Evolutionary conservation across 2,888 invertebrate genomes (phyloP).

Genomic region (Panzeria rudis): DNA sequence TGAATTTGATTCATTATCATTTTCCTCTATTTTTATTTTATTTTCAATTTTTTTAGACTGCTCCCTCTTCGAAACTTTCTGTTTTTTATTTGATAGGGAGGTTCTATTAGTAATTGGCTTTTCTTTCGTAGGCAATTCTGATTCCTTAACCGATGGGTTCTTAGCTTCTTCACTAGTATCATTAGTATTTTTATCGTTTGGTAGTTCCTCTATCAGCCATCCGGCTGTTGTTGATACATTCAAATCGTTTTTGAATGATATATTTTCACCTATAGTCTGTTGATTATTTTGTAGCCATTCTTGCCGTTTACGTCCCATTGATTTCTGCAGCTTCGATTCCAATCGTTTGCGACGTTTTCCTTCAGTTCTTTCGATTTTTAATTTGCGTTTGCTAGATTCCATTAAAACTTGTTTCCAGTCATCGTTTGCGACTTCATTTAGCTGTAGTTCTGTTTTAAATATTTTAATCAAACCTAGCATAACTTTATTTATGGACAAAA

Average conservation of each 20-base stretch:
- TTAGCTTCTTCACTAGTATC: background rate
- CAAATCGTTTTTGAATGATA: background rate
- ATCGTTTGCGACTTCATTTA: constrained; percentile 73
- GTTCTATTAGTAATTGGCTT: background rate
- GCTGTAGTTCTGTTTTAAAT: constrained; percentile 75
- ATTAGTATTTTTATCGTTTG: background rate
- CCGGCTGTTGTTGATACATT: constrained; percentile 41
- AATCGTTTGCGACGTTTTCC: constrained; percentile 76
- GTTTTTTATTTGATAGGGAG: background rate
- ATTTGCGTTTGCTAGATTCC: constrained; percentile 79
- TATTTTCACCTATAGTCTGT: constrained; percentile 17
- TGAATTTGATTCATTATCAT: background rate
- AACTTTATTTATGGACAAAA: constrained; percentile 79
- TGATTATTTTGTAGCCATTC: constrained; percentile 79
- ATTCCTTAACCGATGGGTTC: background rate
- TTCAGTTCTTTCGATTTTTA: constrained; percentile 76
- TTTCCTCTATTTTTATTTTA: background rate
- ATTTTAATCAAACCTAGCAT: constrained; percentile 74
- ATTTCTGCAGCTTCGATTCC: constrained; percentile 76
- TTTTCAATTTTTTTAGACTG: background rate
- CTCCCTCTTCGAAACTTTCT: background rate
- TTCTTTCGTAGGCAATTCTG: background rate
- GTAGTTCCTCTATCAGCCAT: constrained; percentile 59
- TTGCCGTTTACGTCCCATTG: constrained; percentile 75
- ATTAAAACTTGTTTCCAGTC: constrained; percentile 78